Evolutionary conservation across 2,113 vertebrate species (phyloP).

Genomic region (Gallinago jamesoni): DNA sequence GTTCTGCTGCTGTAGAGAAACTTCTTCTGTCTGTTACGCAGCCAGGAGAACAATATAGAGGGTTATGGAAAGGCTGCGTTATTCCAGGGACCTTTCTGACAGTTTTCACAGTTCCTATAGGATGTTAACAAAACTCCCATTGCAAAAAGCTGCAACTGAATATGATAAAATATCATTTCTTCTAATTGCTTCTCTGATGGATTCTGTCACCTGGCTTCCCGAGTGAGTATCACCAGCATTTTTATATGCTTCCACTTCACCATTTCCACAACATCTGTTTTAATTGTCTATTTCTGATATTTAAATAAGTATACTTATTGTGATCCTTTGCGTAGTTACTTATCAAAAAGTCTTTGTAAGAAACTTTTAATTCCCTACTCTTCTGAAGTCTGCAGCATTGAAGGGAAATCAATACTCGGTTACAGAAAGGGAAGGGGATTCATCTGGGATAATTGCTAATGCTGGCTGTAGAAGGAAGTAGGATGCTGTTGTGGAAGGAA

Average conservation of each 20-base stretch:
- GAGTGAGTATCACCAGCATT: constrained; percentile 17
- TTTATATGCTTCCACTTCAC: neutral
- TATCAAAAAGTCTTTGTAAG: neutral
- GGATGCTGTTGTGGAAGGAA: neutral
- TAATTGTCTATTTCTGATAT: neutral
- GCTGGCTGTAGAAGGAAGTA: neutral
- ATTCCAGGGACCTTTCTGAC: neutral
- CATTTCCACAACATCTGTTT: neutral
- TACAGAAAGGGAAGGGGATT: neutral
- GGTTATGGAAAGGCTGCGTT: constrained; percentile 54
- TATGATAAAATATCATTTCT: neutral
- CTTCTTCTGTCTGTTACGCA: neutral
- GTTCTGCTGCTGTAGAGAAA: constrained; percentile 49
- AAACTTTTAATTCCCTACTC: neutral
- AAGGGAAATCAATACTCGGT: neutral
- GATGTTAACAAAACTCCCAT: neutral
- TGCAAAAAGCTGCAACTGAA: constrained; percentile 1
- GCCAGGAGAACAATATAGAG: constrained; percentile 64
- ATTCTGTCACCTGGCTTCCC: constrained; percentile 21
- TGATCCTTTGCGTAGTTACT: neutral
- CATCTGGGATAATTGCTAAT: neutral
- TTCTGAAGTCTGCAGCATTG: rapidly evolving
- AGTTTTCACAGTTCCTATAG: neutral
- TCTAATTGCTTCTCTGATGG: neutral
- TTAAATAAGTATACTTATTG: neutral